Evolutionary conservation across 2,113 vertebrate genomes (phyloP).

Genomic region (Scomber japonicus): DNA sequence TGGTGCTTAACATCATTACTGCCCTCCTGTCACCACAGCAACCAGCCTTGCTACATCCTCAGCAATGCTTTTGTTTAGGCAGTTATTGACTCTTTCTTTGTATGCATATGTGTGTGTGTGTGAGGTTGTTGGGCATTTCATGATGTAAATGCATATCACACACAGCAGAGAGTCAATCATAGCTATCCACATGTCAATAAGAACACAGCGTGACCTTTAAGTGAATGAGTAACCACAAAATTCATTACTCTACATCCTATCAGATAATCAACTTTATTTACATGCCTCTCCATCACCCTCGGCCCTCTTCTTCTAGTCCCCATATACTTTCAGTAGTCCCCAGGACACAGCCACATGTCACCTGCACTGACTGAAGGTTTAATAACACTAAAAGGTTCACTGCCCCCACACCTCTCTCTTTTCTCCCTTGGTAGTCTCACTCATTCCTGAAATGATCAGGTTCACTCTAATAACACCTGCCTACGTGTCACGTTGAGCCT

Average conservation of each 20-base stretch:
- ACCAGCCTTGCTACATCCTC: slow-evolving; percentile 67
- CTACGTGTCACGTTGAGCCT: slow-evolving; percentile 21
- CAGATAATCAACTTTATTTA: slow-evolving; percentile 69
- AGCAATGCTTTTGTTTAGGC: slow-evolving; percentile 65
- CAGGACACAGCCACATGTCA: slow-evolving; percentile 20
- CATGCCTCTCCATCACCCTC: slow-evolving; percentile 47
- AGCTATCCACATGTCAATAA: slow-evolving; percentile 43
- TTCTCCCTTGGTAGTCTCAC: slow-evolving; percentile 48
- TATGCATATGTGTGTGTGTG: slow-evolving; percentile 8
- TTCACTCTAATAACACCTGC: slow-evolving; percentile 48
- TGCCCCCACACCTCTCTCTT: slow-evolving; percentile 39
- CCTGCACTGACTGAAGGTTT: slow-evolving; percentile 67
- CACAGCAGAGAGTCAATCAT: slow-evolving; percentile 38
- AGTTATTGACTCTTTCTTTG: slow-evolving; percentile 42
- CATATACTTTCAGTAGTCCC: slow-evolving; percentile 13
- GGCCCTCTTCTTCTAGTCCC: slow-evolving; percentile 34
- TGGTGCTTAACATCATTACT: slow-evolving; percentile 76
- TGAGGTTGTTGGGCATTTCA: slow-evolving; percentile 1
- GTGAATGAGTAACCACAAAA: slow-evolving; percentile 67
- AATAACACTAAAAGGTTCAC: slow-evolving; percentile 79
- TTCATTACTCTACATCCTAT: slow-evolving; percentile 68
- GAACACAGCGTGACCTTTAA: slow-evolving; percentile 49
- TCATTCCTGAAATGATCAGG: slow-evolving; percentile 71
- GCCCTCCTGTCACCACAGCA: slow-evolving; percentile 78
- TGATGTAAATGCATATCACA: slow-evolving; percentile 24